Percentiles rank a stretch among this genome's conserved stretches.
phyloP scores from a whole-genome alignment of 2,888 invertebrate genomes.

The Drosophila borborema region DNA sequence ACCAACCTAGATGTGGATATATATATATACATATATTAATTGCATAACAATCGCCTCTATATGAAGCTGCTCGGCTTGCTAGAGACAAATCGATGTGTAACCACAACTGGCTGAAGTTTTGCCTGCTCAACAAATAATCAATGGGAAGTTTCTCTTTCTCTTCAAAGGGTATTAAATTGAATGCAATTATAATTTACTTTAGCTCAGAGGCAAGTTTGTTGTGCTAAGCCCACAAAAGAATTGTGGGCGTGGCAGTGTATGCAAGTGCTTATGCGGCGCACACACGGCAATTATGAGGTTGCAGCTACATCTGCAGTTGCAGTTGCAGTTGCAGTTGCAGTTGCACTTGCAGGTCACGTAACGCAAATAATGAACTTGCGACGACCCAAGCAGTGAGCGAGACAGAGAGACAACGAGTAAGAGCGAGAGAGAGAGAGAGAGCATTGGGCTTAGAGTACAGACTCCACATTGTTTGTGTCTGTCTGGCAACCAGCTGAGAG shows the following conservation, averaged over 20 bases:
- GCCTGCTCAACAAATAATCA: background rate
- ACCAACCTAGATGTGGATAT: background rate
- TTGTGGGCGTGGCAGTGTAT: slow-evolving; percentile 12
- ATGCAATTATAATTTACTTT: slow-evolving; percentile 32
- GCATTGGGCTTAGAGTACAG: slow-evolving; percentile 14
- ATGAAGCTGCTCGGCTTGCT: background rate
- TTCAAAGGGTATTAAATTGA: background rate
- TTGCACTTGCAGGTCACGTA: slow-evolving; percentile 71
- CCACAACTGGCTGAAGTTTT: background rate
- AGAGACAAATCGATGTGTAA: background rate
- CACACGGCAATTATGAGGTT: slow-evolving; percentile 65
- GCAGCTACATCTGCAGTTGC: slow-evolving; percentile 35
- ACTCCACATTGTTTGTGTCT: slow-evolving; percentile 57
- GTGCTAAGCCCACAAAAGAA: background rate
- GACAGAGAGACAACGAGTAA: no score
- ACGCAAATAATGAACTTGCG: slow-evolving; percentile 71
- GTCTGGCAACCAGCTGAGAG: slow-evolving; percentile 17
- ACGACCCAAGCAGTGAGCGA: slow-evolving; percentile 3
- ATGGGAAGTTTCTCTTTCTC: background rate
- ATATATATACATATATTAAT: background rate
- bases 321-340: slow-evolving; percentile 44
- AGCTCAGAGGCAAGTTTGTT: slow-evolving; percentile 16
- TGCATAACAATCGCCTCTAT: background rate
- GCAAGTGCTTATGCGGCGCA: slow-evolving; percentile 35
- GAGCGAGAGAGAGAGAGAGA: background rate